Conservation (phyloP, 2,888 invertebrate genomes). For the Agonopterix alstromeriana region DNA sequence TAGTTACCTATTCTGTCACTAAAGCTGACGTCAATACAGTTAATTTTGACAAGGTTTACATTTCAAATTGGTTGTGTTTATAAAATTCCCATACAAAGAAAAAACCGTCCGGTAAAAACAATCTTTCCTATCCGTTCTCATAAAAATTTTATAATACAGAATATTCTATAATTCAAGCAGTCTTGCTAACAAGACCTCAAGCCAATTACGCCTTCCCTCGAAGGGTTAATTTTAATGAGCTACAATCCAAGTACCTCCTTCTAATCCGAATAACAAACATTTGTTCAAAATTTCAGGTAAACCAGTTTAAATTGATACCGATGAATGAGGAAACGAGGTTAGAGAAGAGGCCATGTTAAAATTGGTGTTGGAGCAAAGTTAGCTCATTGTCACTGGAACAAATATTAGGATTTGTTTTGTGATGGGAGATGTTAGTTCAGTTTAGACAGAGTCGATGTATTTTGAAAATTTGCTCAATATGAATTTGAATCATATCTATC, state of each 20-base stretch:
- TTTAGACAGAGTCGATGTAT: no score
- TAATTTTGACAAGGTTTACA: no score
- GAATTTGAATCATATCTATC: no score
- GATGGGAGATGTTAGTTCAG: no score
- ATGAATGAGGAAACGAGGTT: not conserved
- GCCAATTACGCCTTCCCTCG: constrained; percentile 13
- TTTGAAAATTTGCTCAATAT: not conserved
- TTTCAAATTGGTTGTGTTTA: no score
- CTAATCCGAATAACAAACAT: constrained; percentile 13
- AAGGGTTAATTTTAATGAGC: constrained; percentile 18
- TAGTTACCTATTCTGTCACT: no score
- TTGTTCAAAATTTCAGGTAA: constrained; percentile 3
- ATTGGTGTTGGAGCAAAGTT: constrained; percentile 4
- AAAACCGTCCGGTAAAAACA: no score
- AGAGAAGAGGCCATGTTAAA: not conserved
- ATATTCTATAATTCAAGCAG: constrained; percentile 2
- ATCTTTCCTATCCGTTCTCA: no score
- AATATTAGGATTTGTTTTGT: constrained; percentile 6
- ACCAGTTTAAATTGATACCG: constrained; percentile 2
- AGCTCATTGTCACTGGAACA: constrained; percentile 6
- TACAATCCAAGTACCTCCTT: constrained; percentile 3
- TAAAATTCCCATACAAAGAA: no score
- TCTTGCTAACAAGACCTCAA: constrained; percentile 15
- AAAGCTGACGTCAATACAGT: no score
- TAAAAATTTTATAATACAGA: no score